Evolutionary conservation across 1,140 invertebrate species (phyloP).

Genomic region (Meloidogyne hapla): DNA sequence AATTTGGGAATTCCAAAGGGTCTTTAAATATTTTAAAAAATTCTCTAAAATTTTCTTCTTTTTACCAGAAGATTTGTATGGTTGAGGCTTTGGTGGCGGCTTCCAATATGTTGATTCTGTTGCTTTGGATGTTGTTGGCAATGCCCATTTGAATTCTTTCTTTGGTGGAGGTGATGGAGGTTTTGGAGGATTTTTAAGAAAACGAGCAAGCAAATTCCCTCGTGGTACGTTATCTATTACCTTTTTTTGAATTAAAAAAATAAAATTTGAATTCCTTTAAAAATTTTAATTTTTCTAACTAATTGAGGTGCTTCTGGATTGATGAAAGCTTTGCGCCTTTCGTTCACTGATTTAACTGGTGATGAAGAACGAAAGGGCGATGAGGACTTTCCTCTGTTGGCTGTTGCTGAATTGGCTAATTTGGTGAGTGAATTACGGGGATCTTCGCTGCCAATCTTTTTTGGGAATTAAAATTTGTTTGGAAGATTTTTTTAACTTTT

Average conservation of each 20-base stretch:
- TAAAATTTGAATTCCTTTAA: neutral
- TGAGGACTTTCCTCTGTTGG: neutral
- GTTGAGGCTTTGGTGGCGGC: slow-evolving; percentile 27
- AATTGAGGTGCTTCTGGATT: slow-evolving; percentile 21
- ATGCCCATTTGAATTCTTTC: slow-evolving; percentile 28
- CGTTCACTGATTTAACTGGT: slow-evolving; percentile 16
- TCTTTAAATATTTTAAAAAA: too few relatives aligned
- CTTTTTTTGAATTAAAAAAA: neutral
- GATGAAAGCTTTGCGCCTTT: slow-evolving; percentile 20
- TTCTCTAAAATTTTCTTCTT: neutral
- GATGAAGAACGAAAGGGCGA: slow-evolving; percentile 4
- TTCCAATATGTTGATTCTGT: slow-evolving; percentile 21
- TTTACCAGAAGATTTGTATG: slow-evolving; percentile 27
- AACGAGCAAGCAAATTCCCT: slow-evolving; percentile 28
- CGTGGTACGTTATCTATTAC: slow-evolving; percentile 27
- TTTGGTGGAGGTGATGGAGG: slow-evolving; percentile 22
- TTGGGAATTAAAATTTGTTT: neutral
- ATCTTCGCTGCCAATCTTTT: neutral
- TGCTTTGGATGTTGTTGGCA: slow-evolving; percentile 28
- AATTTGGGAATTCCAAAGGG: too few relatives aligned
- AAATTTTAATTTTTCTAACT: neutral
- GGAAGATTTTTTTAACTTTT: neutral
- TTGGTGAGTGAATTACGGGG: neutral
- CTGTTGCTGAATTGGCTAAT: neutral
- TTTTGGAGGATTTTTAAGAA: slow-evolving; percentile 18